Conservation (phyloP, 1,140 invertebrate species). For the Bemisia tabaci region DNA sequence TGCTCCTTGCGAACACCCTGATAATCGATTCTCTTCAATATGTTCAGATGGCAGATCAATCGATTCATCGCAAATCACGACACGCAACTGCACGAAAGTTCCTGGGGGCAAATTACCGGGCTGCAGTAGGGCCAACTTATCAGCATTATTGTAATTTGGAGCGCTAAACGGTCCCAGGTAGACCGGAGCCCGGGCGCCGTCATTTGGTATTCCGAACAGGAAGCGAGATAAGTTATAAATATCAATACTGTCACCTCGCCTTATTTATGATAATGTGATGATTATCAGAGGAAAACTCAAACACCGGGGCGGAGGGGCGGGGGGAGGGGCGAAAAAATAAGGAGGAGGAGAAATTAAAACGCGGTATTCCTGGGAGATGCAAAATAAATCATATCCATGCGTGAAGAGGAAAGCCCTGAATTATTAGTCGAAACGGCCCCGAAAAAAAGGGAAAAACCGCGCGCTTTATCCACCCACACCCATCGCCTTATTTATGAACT, state of each 20-base stretch:
- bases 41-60: no score
- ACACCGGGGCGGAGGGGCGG: not conserved
- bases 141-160: not conserved
- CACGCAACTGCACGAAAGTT: no score
- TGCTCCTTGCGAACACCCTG: no score
- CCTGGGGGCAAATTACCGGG: not conserved
- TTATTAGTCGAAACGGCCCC: not conserved
- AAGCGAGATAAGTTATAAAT: not conserved
- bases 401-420: not conserved
- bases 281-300: not conserved
- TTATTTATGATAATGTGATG: not conserved
- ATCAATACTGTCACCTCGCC: not conserved
- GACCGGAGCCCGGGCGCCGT: no score
- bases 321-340: not conserved
- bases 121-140: not conserved
- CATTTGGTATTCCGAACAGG: not conserved
- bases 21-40: no score
- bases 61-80: no score
- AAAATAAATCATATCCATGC: not conserved
- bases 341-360: not conserved
- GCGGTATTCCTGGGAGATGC: not conserved
- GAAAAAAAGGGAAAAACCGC: not conserved
- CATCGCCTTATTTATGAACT: not conserved
- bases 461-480: not conserved
- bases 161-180: not conserved